Conservation (phyloP, 2,113 vertebrate species). For the Nothoprocta pentlandii region DNA sequence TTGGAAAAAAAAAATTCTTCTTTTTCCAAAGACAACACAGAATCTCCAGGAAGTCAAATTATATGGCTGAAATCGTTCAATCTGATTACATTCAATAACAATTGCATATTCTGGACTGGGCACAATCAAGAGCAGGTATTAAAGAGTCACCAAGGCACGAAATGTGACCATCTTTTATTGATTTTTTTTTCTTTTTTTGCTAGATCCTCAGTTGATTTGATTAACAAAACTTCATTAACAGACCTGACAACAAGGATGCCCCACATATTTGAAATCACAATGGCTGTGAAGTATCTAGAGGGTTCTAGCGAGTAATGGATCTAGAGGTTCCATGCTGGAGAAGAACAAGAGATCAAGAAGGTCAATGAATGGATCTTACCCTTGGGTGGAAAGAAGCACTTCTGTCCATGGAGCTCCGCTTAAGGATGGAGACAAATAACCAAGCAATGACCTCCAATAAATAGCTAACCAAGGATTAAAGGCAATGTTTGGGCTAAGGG, state of each 20-base stretch:
- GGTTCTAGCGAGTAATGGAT: background rate
- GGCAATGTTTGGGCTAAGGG: background rate
- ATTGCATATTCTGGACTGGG: background rate
- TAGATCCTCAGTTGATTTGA: background rate
- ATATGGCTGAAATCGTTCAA: background rate
- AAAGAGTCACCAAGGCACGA: background rate
- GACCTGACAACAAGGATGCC: background rate
- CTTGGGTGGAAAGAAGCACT: background rate
- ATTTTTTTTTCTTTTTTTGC: background rate
- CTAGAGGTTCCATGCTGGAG: background rate
- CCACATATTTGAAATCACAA: background rate
- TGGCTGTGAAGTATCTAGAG: background rate
- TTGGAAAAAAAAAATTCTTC: background rate
- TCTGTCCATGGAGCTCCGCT: background rate
- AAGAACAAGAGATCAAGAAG: background rate
- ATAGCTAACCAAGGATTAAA: background rate
- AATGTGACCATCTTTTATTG: background rate
- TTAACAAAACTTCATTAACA: background rate
- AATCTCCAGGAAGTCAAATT: background rate
- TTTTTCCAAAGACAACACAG: background rate
- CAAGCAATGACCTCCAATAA: background rate
- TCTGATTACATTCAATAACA: background rate
- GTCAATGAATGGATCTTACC: background rate
- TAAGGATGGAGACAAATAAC: background rate
- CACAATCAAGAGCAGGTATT: background rate